Evolutionary conservation across 1,140 invertebrate species (phyloP).

Genomic region (Helicoverpa zea): DNA sequence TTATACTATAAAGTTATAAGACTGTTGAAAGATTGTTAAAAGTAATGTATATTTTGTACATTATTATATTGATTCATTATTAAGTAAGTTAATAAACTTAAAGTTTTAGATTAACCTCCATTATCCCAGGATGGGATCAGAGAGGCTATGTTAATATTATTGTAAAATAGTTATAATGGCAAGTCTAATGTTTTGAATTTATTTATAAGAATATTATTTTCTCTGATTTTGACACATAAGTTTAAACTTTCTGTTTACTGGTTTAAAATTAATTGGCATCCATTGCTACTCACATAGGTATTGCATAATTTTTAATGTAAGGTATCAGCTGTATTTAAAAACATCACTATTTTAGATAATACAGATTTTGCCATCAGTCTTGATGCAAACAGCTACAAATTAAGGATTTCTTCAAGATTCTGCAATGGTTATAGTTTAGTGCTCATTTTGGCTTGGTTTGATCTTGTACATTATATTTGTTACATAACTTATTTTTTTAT

Average conservation of each 20-base stretch:
- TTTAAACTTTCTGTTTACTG: slow-evolving; percentile 37
- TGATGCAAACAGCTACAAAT: not conserved
- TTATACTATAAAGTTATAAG: slow-evolving; percentile 81
- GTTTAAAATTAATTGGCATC: slow-evolving; percentile 47
- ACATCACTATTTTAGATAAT: slow-evolving; percentile 49
- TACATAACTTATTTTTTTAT: slow-evolving; percentile 81
- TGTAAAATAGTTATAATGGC: slow-evolving; percentile 52
- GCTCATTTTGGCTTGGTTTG: slow-evolving; percentile 58
- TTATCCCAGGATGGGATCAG: slow-evolving; percentile 57
- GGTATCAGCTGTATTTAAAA: slow-evolving; percentile 21
- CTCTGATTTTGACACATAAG: slow-evolving; percentile 40
- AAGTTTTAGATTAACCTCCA: slow-evolving; percentile 75
- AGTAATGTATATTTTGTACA: slow-evolving; percentile 85
- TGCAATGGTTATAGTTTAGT: slow-evolving; percentile 40
- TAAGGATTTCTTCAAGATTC: slow-evolving; percentile 32
- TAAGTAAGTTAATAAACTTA: slow-evolving; percentile 72
- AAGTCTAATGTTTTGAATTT: slow-evolving; percentile 47
- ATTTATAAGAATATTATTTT: slow-evolving; percentile 48
- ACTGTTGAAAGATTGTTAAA: slow-evolving; percentile 85
- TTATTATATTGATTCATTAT: slow-evolving; percentile 82
- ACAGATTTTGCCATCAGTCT: not conserved
- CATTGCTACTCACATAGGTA: slow-evolving; percentile 39
- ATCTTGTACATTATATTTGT: slow-evolving; percentile 73
- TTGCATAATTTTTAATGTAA: slow-evolving; percentile 57
- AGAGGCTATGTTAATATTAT: slow-evolving; percentile 72